Evolutionary conservation across 2,113 vertebrate species (phyloP), one percentile per base, ranked within the genome.

Genomic region (Pollachius pollachius): DNA sequence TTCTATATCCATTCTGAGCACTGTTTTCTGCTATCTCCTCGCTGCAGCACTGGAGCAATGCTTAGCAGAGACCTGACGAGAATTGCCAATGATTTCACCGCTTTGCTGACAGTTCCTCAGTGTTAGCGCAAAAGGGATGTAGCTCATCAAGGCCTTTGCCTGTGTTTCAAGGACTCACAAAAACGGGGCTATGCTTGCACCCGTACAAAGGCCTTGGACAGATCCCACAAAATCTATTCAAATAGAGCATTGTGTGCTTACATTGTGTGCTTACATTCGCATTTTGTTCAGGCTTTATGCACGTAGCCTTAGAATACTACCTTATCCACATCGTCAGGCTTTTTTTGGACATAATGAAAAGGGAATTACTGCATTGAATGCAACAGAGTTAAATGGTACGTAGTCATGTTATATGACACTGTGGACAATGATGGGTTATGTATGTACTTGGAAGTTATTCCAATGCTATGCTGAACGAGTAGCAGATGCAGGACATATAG

Each of bases 21-120:
- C 85, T 88, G 74, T 87, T 89, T 82, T 89, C 82, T 79, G 80
- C 90, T 91, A 92, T 92, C 92, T 91, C 86, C 75, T 78, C 85
- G 72, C 48, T 83, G 88, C 90, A 91, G 90, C 82, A 87, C 67
- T 70, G 41, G 68, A 87, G 86, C 85, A 81, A 85, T 87, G 85
- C 87, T 83, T 79, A 85, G 75, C 72, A 70, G 76, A 80, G 86
- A 81, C 86, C 89, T 92, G 90, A 90, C 82, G 77, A 85, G 89
- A 90, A 91, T 91, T 88, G 85, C 85, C 89, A 92, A 92, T 91
- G 90, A 89, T 89, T 90, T 83, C 62, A 78, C 81, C 72, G 77
- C 80, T 86, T 81, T 48, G 30, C 84, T 78, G 83, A 89, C 87
- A 88, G 87, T 90, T 85, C 85, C 87, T 89, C 81, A 88, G 84